A percentile compares a stretch with the other conserved stretches of the same genome.
These are phyloP conservation scores for Equus quagga DNA, from an alignment of 2,113 vertebrate genomes.

Conservation along the genomic window DNA sequence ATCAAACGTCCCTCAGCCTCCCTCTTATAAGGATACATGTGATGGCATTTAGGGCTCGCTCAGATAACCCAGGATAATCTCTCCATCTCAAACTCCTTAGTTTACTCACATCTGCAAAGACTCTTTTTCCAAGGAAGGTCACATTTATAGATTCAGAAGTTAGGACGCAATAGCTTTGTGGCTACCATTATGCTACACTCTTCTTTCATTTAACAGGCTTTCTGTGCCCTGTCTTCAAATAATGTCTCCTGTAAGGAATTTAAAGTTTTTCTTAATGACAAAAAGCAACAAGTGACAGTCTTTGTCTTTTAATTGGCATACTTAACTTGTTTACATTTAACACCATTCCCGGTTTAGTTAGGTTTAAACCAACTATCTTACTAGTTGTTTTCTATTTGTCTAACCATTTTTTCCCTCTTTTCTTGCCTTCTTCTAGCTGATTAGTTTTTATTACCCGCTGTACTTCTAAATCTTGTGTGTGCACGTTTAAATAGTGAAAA, in stretches of 20 bases:
- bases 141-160: not conserved
- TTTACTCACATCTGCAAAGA: not conserved
- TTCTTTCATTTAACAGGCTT: not conserved
- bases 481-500: not conserved
- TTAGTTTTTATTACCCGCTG: not conserved
- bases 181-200: rapidly evolving
- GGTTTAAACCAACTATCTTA: not conserved
- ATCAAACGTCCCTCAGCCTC: not conserved
- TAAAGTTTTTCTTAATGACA: not conserved
- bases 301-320: not conserved
- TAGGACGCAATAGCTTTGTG: not conserved
- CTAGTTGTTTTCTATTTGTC: not conserved
- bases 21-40: not conserved
- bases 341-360: not conserved
- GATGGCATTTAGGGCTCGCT: not conserved
- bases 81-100: not conserved
- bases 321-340: not conserved
- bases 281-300: not conserved
- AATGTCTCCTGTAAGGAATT: not conserved
- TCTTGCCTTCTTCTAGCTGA: not conserved
- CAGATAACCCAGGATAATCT: not conserved
- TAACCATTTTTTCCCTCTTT: not conserved
- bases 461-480: not conserved
- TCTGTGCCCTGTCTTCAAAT: not conserved
- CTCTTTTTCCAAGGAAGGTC: not conserved